Conservation (phyloP, 1,140 invertebrate species). For the Neuroterus valhalla region DNA sequence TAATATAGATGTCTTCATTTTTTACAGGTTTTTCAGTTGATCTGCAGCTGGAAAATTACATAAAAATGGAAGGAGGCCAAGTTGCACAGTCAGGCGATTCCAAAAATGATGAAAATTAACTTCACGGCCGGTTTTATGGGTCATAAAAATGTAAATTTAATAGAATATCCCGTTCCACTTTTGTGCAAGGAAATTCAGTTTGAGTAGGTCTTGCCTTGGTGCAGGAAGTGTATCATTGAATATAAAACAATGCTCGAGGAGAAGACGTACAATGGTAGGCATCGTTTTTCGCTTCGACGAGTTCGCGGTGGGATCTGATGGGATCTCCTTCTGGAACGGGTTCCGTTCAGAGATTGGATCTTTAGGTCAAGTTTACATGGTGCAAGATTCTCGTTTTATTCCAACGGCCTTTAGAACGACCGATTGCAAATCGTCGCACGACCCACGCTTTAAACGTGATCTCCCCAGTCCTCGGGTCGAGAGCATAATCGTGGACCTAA, state of each 20-base stretch:
- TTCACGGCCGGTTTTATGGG: background rate
- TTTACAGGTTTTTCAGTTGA: too few relatives aligned
- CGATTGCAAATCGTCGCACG: slow-evolving; percentile 35
- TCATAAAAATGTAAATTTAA: background rate
- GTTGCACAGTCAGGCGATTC: too few relatives aligned
- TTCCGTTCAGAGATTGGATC: slow-evolving; percentile 42
- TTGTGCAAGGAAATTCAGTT: slow-evolving; percentile 6
- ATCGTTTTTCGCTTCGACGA: slow-evolving; percentile 38
- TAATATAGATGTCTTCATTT: too few relatives aligned
- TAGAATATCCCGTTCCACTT: background rate
- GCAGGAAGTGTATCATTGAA: slow-evolving; percentile 20
- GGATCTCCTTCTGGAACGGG: slow-evolving; percentile 15
- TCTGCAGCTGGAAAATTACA: too few relatives aligned
- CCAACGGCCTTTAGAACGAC: slow-evolving; percentile 38
- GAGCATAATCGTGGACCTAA: slow-evolving; percentile 14
- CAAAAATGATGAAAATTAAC: too few relatives aligned
- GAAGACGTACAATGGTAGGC: slow-evolving; percentile 31
- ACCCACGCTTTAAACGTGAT: slow-evolving; percentile 38
- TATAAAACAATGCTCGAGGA: slow-evolving; percentile 24
- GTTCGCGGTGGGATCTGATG: slow-evolving; percentile 23
- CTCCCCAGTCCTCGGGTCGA: background rate
- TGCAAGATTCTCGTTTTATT: slow-evolving; percentile 44
- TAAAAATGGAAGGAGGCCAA: too few relatives aligned
- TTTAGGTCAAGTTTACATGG: slow-evolving; percentile 55
- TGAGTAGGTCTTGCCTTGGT: background rate